A percentile compares a stretch with the other conserved stretches of the same genome.
These are phyloP conservation scores for Proteles cristata DNA, from an alignment of 2,113 vertebrate species.

Conservation along the genomic window DNA sequence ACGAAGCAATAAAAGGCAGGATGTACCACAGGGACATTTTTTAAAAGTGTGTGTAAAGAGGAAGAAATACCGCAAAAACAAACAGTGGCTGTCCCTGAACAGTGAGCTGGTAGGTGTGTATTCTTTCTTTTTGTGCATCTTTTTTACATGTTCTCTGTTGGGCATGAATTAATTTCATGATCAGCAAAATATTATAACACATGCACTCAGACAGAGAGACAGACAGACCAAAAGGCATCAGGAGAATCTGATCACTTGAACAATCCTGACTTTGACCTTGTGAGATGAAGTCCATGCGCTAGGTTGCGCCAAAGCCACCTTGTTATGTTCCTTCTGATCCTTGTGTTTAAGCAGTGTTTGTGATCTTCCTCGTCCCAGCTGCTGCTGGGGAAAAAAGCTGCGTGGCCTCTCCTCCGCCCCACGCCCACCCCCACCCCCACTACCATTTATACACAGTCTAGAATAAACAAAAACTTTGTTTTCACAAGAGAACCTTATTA, in stretches of 20 bases:
- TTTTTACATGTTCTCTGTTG: background rate
- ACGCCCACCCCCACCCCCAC: background rate
- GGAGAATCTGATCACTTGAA: background rate
- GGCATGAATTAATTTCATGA: background rate
- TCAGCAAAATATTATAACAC: background rate
- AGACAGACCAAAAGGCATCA: background rate
- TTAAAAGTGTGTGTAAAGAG: background rate
- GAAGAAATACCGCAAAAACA: background rate
- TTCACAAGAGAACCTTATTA: conserved; percentile 57
- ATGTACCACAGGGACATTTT: background rate
- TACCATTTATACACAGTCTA: conserved; percentile 1
- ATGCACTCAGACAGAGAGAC: background rate
- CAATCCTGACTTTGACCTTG: background rate
- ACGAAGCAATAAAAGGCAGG: background rate
- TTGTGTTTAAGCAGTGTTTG: background rate
- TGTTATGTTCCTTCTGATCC: background rate
- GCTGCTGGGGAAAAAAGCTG: background rate
- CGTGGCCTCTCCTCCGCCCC: background rate
- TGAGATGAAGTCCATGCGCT: background rate
- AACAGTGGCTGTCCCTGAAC: background rate
- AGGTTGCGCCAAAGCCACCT: background rate
- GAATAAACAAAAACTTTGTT: conserved; percentile 66
- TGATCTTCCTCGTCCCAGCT: background rate
- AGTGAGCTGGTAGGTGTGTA: background rate
- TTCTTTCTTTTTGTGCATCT: background rate